Evolutionary conservation across 2,113 vertebrate genomes (phyloP), one percentile per base, ranked within the genome.

Genomic region (Hiodon alosoides): DNA sequence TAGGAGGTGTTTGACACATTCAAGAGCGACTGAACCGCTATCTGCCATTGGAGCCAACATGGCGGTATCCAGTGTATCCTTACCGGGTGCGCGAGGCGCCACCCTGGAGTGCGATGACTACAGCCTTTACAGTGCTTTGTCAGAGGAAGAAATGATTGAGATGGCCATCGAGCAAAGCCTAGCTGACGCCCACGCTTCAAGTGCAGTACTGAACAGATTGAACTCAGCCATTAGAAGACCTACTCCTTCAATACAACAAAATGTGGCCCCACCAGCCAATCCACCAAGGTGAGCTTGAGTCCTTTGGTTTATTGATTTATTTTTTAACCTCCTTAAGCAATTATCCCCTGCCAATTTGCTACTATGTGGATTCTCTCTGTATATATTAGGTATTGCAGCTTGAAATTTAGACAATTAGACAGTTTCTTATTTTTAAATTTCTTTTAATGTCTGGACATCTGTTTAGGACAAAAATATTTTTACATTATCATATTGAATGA

Each of bases 101-200:
- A 57, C 75, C 0, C 85, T 87, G 0, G 88, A 89, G 10, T 86
- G 86, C 0, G 95, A 98, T 68, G 97, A 98, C 74, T 97, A 96
- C 84, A 97, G 92, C 47, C 74, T 95, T 58, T 98, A 96, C 82
- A 87, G 91, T 31, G 91, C 94, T 82, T 81, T 98, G 81, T 94
- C 89, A 0, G 95, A 99, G 66, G 93, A 97, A 0, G 92, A 99
- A 76, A 91, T 98, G n/a, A 79, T 98, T 64, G 92, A 96, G 83
- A 83, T 99, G 81, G 94, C 95, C 79, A 94, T 98, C 0, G 93
- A 96, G 77, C 94, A 93, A 83, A 99, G 97, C 81, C 81, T 99
- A 73, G 86, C 77, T 0, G 94, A 96, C 48, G 77, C 85, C 61
- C 16, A 76, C 59, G 4, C 14, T 17, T 51, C 46, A 46, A 48